phyloP scores from a whole-genome alignment of 64 coral and sea anemone genomes.

The Exaiptasia diaphana region DNA sequence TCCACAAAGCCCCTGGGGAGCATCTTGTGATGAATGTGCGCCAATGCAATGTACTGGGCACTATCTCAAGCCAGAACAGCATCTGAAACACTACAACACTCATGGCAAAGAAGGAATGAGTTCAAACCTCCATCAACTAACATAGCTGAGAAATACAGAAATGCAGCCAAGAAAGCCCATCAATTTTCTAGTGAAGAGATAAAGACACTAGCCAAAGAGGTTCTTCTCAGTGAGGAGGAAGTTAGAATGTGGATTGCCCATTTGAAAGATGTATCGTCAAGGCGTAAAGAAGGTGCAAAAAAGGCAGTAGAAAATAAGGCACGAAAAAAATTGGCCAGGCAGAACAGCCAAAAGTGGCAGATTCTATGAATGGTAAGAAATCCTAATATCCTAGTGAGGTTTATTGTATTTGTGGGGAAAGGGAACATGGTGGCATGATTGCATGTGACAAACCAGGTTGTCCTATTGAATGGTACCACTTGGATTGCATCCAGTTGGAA shows the following conservation, averaged over 20 bases:
- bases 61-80: conserved; percentile 3
- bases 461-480: conserved; percentile 8
- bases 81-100: neutral
- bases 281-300: neutral
- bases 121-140: conserved; percentile 15
- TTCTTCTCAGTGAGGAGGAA: neutral
- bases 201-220: neutral
- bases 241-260: neutral
- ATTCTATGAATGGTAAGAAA: neutral
- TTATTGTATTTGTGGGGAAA: conserved; percentile 20
- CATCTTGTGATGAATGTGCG: neutral
- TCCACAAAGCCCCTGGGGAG: conserved; percentile 16
- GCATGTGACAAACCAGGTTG: conserved; percentile 4
- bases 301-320: neutral
- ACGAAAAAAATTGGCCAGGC: neutral
- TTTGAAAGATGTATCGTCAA: neutral
- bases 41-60: conserved; percentile 10
- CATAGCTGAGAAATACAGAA: neutral
- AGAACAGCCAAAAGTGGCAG: neutral
- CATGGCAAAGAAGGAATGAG: conserved; percentile 10
- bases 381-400: neutral
- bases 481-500: neutral
- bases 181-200: conserved; percentile 7
- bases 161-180: neutral
- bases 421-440: conserved; percentile 29